Conservation (phyloP, 1,140 invertebrate genomes). For the Drosophila chauvacae region DNA sequence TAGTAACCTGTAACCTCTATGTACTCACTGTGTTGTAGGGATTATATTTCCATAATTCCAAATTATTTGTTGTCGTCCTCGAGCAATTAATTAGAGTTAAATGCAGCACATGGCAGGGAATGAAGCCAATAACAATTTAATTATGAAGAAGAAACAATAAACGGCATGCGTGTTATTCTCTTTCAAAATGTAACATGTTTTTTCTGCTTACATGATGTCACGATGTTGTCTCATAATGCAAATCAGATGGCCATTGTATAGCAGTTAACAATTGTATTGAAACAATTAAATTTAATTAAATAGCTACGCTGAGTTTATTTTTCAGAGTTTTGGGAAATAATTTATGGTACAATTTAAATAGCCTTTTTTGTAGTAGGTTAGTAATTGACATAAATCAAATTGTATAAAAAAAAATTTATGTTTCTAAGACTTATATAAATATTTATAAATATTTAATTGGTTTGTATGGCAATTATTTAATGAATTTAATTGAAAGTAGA, state of each 20-base stretch:
- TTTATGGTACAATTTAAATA: conserved; percentile 2
- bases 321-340: conserved; percentile 5
- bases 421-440: not conserved
- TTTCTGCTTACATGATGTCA: conserved; percentile 25
- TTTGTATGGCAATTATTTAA: not conserved
- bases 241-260: conserved; percentile 20
- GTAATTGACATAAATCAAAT: not conserved
- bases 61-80: conserved; percentile 4
- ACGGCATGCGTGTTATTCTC: not conserved
- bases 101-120: conserved; percentile 1
- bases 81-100: conserved; percentile 36
- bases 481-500: not conserved
- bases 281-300: conserved; percentile 29
- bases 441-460: not conserved
- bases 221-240: conserved; percentile 22
- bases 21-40: not conserved
- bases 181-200: conserved; percentile 17
- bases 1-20: not conserved
- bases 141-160: conserved; percentile 27
- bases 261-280: conserved; percentile 20
- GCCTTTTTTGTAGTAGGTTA: not conserved
- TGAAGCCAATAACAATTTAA: conserved; percentile 36
- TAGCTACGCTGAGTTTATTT: conserved; percentile 2
- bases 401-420: not conserved
- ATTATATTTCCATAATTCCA: conserved; percentile 27